Evolutionary conservation across 2,113 vertebrate genomes (phyloP).

Genomic region (Rhea americana): DNA sequence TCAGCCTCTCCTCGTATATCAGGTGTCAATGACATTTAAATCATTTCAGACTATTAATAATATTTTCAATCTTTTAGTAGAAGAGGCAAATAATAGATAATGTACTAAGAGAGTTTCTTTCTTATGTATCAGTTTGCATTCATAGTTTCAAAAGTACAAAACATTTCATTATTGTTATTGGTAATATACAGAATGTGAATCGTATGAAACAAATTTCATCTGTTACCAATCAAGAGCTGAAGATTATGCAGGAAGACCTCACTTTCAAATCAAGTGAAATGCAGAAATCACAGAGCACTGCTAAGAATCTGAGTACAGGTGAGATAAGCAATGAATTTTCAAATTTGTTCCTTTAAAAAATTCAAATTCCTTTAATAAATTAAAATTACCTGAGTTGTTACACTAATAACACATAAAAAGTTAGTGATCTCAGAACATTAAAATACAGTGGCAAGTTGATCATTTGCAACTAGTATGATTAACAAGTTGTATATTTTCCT

Average conservation of each 20-base stretch:
- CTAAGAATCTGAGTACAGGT: constrained; percentile 90
- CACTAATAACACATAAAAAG: background rate
- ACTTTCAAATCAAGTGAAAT: constrained; percentile 94
- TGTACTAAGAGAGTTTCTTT: background rate
- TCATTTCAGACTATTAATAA: background rate
- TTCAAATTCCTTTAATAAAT: background rate
- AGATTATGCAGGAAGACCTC: constrained; percentile 94
- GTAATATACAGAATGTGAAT: constrained; percentile 85
- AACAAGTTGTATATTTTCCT: background rate
- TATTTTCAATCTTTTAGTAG: background rate
- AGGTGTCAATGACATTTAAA: background rate
- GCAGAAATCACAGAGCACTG: constrained; percentile 93
- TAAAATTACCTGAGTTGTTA: background rate
- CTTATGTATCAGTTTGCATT: background rate
- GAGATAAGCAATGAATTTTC: constrained; percentile 10
- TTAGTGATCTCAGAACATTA: background rate
- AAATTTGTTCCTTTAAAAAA: background rate
- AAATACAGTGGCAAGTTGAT: background rate
- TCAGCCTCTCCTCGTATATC: background rate
- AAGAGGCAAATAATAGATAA: background rate
- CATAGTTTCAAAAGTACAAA: background rate
- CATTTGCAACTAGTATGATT: background rate
- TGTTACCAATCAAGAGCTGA: constrained; percentile 90
- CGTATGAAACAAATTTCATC: constrained; percentile 87
- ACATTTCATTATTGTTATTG: constrained; percentile 12